Evolutionary conservation across 2,888 invertebrate genomes (phyloP), one percentile per base, ranked within the genome.

Genomic region (Limenitis arthemis): DNA sequence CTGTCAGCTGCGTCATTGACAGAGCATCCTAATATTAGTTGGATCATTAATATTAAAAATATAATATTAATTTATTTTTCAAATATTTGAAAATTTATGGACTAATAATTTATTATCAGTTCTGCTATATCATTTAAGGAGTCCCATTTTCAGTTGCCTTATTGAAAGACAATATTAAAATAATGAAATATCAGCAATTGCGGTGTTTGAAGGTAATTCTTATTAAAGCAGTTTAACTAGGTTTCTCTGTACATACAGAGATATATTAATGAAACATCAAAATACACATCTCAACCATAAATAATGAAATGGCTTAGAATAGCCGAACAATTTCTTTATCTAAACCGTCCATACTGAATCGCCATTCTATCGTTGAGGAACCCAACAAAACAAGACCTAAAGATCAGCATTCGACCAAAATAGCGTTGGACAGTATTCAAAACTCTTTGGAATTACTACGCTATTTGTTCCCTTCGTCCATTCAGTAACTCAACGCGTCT

Each of bases 351-450:
- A 56, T 59, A 64, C 54, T 59, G 58, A 57, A 61, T 64, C 60
- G 58, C 63, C 69, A 71, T 75, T 78, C 74, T 71, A 72, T 73
- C 69, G 67, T 70, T 68, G 67, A 65, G 51, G 60, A 72, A 67
- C 70, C 79, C 83, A 81, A 79, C 68, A 69, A 78, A 75, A 75
- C 68, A 78, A 78, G 74, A 73, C 69, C 66, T 61, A 75, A 74
- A 79, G 80, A 82, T 82, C 84, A 79, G 69, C 70, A 73, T 77
- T 75, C 75, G 77, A 80, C 84, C 69, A 64, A 83, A 86, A 86
- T 86, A 86, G 81, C 75, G 56, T 84, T 86, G 86, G 86, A 85
- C 79, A 75, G 76, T 76, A 85, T 83, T 85, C 86, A 86, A 86
- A 83, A 84, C 82, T 82, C 78, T 78, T 79, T 63, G 83, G 84